Base-by-base conservation (phyloP, 2,113 vertebrate species). In the Cacatua alba region DNA sequence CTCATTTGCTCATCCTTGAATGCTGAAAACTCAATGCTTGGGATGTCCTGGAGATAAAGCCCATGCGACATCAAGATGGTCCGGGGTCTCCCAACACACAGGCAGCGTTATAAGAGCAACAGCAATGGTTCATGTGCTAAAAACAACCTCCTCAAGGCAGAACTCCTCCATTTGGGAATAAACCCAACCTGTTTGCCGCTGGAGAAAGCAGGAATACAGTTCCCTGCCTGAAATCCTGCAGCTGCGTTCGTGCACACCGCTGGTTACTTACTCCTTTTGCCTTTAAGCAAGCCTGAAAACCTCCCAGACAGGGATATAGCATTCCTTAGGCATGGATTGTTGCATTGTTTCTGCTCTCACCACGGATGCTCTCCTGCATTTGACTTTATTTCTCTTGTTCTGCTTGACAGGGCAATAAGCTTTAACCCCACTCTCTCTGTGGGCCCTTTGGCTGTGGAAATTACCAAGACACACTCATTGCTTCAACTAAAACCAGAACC, bases 21-120 rank as follows among this genome's bases (percentile, higher is more conserved):
- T 29, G 49, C 35, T 0, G 0, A 79, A 74, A 70, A 63, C 65
- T 26, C 1, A 1, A 37, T 0, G 1, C 21, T 18, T 17, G 31
- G 26, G 35, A 79, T 1, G 2, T 21, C 28, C 24, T 15, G 16
- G 35, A 44, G 53, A n/a, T 29, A n/a, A 75, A 55, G 26, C 20
- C 44, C 44, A 13, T 0, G 1, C 0, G 4, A 31, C 1, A 2
- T 10, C 37, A 64, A 87, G 49, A 35, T 4, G 8, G 8, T 10
- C 26, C 24, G 13, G 19, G 21, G 53, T 74, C 62, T 79, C 48
- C 41, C 0, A 6, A 55, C 46, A 55, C 39, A 26, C 31, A 11
- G 43, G 29, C 37, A 63, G 78, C 41, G 25, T 59, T n/a, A 11
- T 21, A 37, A 72, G 75, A 68, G 37, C 43, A 78, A 16, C 59